Evolutionary conservation across 2,888 invertebrate genomes (phyloP).

Genomic region (Dorcus hopei): DNA sequence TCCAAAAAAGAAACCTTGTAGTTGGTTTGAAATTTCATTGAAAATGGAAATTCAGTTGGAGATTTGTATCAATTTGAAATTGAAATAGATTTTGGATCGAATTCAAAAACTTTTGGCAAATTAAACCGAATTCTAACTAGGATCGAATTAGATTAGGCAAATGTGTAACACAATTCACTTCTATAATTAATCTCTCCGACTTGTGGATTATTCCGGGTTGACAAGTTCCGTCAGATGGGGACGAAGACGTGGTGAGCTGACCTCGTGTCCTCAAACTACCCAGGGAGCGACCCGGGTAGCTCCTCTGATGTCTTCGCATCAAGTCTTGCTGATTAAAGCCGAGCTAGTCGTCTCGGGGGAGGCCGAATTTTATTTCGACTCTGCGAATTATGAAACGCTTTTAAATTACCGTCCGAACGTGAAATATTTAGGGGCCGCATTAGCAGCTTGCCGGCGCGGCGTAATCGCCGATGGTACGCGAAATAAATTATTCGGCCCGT

Average conservation of each 20-base stretch:
- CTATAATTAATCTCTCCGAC: slow-evolving; percentile 15
- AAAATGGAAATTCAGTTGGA: no score
- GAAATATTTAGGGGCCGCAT: neutral
- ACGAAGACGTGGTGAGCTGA: slow-evolving; percentile 17
- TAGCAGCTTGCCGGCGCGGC: neutral
- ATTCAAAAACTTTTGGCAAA: no score
- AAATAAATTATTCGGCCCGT: slow-evolving; percentile 27
- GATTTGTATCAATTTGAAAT: slow-evolving; percentile 1
- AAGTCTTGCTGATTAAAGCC: slow-evolving; percentile 27
- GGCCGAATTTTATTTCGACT: no score
- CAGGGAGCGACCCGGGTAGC: slow-evolving; percentile 4
- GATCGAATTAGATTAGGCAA: no score
- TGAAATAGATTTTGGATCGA: slow-evolving; percentile 19
- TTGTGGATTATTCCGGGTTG: neutral
- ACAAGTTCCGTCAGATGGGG: slow-evolving; percentile 11
- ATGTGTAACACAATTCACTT: slow-evolving; percentile 9
- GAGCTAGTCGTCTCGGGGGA: slow-evolving; percentile 17
- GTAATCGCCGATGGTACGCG: neutral
- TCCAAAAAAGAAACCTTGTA: no score
- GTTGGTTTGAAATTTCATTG: no score
- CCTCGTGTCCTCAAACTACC: slow-evolving; percentile 22
- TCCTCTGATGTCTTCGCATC: slow-evolving; percentile 26
- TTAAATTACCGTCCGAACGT: slow-evolving; percentile 7
- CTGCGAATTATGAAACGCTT: no score
- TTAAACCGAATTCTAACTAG: no score